Conservation (phyloP, 2,113 vertebrate genomes). For the Raja brachyura region DNA sequence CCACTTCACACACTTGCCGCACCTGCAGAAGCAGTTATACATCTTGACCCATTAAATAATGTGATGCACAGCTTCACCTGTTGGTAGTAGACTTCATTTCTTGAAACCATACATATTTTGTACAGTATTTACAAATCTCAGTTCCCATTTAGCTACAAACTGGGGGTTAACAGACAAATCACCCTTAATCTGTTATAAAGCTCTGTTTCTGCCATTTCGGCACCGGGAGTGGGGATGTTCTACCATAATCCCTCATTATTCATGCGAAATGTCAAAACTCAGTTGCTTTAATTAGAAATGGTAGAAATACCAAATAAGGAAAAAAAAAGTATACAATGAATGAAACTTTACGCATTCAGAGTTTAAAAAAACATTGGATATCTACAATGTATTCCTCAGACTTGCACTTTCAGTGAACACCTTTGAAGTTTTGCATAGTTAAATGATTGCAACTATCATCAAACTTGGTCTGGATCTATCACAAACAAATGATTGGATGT, state of each 20-base stretch:
- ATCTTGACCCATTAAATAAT: background rate
- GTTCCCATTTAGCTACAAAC: background rate
- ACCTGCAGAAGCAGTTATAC: too few species aligned
- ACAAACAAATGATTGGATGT: background rate
- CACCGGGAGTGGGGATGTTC: background rate
- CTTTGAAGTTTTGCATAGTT: background rate
- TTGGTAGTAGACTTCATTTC: background rate
- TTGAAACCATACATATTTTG: background rate
- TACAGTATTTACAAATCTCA: background rate
- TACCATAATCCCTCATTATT: background rate
- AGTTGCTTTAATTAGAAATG: background rate
- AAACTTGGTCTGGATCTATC: background rate
- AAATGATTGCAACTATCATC: background rate
- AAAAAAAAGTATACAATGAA: background rate
- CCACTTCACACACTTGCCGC: background rate
- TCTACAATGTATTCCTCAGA: background rate
- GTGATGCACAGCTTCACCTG: background rate
- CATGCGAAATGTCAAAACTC: background rate
- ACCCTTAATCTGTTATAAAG: background rate
- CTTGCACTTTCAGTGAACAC: too few species aligned
- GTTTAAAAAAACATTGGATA: background rate
- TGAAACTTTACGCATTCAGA: background rate
- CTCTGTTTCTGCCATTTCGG: background rate
- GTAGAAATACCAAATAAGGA: background rate
- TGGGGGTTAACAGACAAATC: background rate